These are phyloP conservation scores for Yasuhikotakia modesta DNA, from an alignment of 2,797 vertebrate species.

Conservation along the genomic window DNA sequence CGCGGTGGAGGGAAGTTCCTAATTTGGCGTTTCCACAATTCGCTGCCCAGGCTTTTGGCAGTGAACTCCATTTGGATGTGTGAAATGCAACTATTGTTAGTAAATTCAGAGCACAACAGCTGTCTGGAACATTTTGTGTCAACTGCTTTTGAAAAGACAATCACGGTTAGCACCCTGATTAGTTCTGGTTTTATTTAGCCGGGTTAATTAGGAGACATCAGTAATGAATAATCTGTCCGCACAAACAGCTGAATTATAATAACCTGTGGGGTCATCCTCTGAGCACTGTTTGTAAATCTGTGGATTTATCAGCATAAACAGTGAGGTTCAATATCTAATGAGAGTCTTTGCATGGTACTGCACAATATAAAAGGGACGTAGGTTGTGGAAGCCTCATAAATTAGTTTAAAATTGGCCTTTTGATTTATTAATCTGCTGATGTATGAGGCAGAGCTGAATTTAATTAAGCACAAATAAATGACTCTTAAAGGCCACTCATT, in stretches of 20 bases:
- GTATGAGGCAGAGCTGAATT: conserved; percentile 47
- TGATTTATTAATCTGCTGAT: conserved; percentile 49
- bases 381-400: conserved; percentile 45
- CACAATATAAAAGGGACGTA: conserved; percentile 32
- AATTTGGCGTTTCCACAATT: conserved; percentile 42
- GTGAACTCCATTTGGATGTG: conserved; percentile 22
- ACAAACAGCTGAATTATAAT: conserved; percentile 48
- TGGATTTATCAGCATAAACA: conserved; percentile 53
- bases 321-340: conserved; percentile 44
- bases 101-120: conserved; percentile 37
- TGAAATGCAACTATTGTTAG: conserved; percentile 28
- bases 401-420: conserved; percentile 47
- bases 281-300: conserved; percentile 51
- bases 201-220: conserved; percentile 53
- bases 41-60: conserved; percentile 4
- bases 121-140: conserved; percentile 29
- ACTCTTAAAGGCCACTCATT: conserved; percentile 42
- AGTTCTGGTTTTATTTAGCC: conserved; percentile 37
- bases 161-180: conserved; percentile 18
- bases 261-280: conserved; percentile 54
- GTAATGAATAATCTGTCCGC: conserved; percentile 48
- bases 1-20: conserved; percentile 25
- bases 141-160: conserved; percentile 35
- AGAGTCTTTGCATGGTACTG: conserved; percentile 41
- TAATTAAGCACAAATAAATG: conserved; percentile 51